Evolutionary conservation across 2,113 vertebrate species (phyloP), one percentile per base, ranked within the genome.

Genomic region (Entelurus aequoreus): DNA sequence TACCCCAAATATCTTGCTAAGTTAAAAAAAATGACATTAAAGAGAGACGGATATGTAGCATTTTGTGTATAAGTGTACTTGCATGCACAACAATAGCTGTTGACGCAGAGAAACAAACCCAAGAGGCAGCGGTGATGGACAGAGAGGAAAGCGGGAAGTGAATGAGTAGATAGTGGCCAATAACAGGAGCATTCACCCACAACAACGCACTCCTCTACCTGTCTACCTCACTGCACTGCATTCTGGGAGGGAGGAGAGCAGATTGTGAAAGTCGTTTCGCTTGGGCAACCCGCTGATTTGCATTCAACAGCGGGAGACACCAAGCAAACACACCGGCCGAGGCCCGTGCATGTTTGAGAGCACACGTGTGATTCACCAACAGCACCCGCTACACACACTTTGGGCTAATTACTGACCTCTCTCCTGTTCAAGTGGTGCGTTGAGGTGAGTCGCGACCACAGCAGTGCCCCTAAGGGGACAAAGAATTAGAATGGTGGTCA

Each of bases 101-200:
- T 51, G 91, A 91, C 92, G 90, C 92, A 75, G 10, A 16, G 64
- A 48, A 40, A 64, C 35, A 49, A 46, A 50, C n/a, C 8, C 19
- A 48, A 28, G n/a, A 40, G 15, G 37, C 62, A 48, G 55, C 49
- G 63, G 66, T 83, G 82, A 83, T 76, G 67, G 82, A 78, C 79
- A 79, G 81, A 75, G 68, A 75, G 69, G 69, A 82, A 82, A 66
- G 78, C 80, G 79, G 68, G 66, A 78, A 77, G 82, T 87, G 87
- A 84, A 88, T 85, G 81, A 84, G 71, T 80, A 83, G 83, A 88
- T 86, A 85, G 79, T 68, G 78, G 80, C 85, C 86, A 88, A 88
- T 87, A 87, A 87, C 85, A 84, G 68, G 78, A 79, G 72, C 83
- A 87, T 79, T 89, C 86, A 88, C 82, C 85, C 84, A 86, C 73